A percentile compares a stretch with the other conserved stretches of the same genome.
phyloP scores from a whole-genome alignment of 2,888 invertebrate genomes.

The Macrophya alboannulata region DNA sequence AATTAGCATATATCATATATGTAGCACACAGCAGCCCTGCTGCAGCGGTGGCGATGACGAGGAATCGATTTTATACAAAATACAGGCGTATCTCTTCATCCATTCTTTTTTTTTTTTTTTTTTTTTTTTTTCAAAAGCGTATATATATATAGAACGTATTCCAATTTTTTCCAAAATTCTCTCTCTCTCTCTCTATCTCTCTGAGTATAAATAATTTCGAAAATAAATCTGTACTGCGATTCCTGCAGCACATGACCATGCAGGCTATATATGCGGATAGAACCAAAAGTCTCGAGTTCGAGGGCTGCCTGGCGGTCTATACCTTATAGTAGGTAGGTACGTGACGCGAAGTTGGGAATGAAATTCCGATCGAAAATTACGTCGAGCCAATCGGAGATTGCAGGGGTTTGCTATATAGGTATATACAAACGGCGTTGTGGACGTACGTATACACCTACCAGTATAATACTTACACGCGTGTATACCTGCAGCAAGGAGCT shows the following conservation, averaged over 20 bases:
- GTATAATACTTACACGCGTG: neutral
- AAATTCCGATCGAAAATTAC: conserved; percentile 75
- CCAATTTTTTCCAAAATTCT: too few relatives aligned
- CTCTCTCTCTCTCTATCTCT: neutral
- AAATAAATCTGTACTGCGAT: neutral
- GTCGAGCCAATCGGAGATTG: conserved; percentile 72
- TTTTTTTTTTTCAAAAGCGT: neutral
- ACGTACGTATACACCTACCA: neutral
- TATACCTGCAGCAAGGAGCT: neutral
- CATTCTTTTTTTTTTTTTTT: neutral
- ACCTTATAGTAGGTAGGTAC: neutral
- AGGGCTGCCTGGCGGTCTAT: neutral
- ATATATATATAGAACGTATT: neutral
- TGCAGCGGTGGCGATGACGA: neutral
- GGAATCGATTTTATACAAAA: conserved; percentile 19
- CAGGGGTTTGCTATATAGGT: conserved; percentile 52
- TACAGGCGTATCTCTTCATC: neutral
- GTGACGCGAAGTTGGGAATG: conserved; percentile 53
- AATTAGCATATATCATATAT: neutral
- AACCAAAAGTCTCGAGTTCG: neutral
- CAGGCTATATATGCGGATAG: neutral
- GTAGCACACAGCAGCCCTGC: neutral
- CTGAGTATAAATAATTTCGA: neutral
- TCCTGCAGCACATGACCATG: neutral
- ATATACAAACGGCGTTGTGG: neutral